These are phyloP conservation scores for Rhadinocentrus ornatus DNA, from an alignment of 2,797 vertebrate species.

Conservation along the genomic window DNA sequence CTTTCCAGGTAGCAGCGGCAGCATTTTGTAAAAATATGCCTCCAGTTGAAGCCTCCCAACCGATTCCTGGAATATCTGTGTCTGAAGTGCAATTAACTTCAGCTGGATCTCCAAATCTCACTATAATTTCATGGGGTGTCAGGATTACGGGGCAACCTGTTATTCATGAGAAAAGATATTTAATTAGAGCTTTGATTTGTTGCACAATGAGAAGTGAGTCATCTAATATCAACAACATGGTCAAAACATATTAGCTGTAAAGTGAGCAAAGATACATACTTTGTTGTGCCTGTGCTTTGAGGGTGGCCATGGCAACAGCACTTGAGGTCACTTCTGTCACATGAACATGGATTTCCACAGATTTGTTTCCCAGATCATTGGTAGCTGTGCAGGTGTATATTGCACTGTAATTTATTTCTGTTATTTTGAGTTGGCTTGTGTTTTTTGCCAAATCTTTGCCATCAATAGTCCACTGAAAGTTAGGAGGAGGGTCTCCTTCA, in stretches of 20 bases:
- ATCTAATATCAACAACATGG: background rate
- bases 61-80: accelerated
- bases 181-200: background rate
- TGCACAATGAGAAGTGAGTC: background rate
- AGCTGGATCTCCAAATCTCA: conserved; percentile 55
- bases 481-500: conserved; percentile 39
- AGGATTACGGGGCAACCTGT: conserved; percentile 38
- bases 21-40: accelerated
- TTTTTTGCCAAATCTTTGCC: background rate
- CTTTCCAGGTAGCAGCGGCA: background rate
- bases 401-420: background rate
- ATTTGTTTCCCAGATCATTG: conserved; percentile 20
- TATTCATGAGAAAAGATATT: conserved; percentile 9
- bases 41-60: conserved; percentile 42
- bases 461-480: conserved; percentile 27
- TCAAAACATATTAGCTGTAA: background rate
- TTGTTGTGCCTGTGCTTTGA: accelerated
- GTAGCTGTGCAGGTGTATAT: conserved; percentile 42
- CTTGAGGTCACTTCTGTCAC: background rate
- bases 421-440: conserved; percentile 3
- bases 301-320: background rate
- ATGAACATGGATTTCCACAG: conserved; percentile 4
- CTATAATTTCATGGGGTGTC: conserved; percentile 52
- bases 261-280: conserved; percentile 29
- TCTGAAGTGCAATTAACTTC: conserved; percentile 52